phyloP scores from a whole-genome alignment of 1,140 invertebrate genomes.

The Drosophila melanogaster region Release_6_plus_ISO1_MT NC_004354.4:15941501-15942000 shows the following conservation, averaged over 20 bases:
- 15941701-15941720: constrained; percentile 30
- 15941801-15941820: neutral
- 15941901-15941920: neutral
- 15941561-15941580: constrained; percentile 2
- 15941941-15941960: neutral
- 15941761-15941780: neutral
- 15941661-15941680: constrained; percentile 11
- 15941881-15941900: constrained; percentile 1
- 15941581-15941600: neutral
- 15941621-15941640: constrained; percentile 41
- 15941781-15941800: neutral
- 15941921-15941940: neutral
- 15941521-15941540: constrained; percentile 25
- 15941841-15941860: neutral
- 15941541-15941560: constrained; percentile 8
- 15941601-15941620: constrained; percentile 16
- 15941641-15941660: constrained; percentile 9
- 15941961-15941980: neutral
- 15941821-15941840: neutral
- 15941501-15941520: constrained; percentile 32
- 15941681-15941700: constrained; percentile 25
- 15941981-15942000: neutral
- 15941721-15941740: constrained; percentile 20
- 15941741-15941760: constrained; percentile 1
- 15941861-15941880: neutral